Conservation (phyloP, 2,888 invertebrate species). For the Lepidonotus clava region DNA sequence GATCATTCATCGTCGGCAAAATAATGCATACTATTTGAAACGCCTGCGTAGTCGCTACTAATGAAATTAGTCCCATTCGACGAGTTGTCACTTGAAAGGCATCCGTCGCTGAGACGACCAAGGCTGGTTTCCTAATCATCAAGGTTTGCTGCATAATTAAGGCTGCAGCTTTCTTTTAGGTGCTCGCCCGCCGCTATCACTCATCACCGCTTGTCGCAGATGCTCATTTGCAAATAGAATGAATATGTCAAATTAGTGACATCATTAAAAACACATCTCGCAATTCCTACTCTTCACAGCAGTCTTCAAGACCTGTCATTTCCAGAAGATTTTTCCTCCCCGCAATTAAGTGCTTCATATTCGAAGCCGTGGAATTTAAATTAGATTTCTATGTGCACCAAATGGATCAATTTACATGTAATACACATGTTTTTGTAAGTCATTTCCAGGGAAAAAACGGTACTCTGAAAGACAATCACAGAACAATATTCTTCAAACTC, state of each 20-base stretch:
- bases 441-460: not conserved
- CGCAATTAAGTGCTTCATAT: conserved; percentile 32
- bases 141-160: conserved; percentile 7
- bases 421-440: conserved; percentile 45
- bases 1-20: not conserved
- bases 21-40: conserved; percentile 52
- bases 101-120: not conserved
- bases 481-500: not conserved
- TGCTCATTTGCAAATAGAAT: conserved; percentile 54
- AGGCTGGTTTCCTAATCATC: conserved; percentile 4
- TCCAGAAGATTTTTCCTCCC: conserved; percentile 9
- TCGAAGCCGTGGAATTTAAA: conserved; percentile 11
- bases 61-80: conserved; percentile 48
- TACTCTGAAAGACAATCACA: conserved; percentile 4
- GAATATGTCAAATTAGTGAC: conserved; percentile 53
- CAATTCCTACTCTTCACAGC: not conserved
- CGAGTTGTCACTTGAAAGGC: conserved; percentile 31
- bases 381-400: conserved; percentile 34
- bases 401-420: conserved; percentile 53
- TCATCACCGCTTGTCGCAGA: not conserved
- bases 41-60: conserved; percentile 19
- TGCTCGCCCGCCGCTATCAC: not conserved
- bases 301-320: not conserved
- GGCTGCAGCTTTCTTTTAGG: conserved; percentile 12
- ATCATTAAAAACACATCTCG: conserved; percentile 45